These are phyloP conservation scores for Eulemur mongoz DNA, from an alignment of 2,797 vertebrate species.

Conservation along the genomic window DNA sequence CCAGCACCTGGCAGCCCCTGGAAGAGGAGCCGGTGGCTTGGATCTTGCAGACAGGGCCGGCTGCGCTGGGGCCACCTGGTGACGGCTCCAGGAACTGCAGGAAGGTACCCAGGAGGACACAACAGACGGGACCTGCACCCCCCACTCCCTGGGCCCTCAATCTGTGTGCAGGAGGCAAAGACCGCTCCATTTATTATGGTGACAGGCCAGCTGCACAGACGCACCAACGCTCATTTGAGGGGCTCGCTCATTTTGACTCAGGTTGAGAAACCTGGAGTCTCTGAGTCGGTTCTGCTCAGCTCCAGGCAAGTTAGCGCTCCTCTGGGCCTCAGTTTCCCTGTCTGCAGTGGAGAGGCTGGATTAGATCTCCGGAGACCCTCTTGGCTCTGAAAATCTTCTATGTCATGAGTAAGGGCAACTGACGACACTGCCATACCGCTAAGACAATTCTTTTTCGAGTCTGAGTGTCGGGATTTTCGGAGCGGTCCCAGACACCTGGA, in stretches of 20 bases:
- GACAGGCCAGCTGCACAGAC: not conserved
- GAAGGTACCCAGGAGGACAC: not conserved
- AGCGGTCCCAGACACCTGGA: not conserved
- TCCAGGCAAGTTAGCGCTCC: not conserved
- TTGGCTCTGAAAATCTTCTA: not conserved
- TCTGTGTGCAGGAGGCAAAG: not conserved
- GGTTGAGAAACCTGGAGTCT: not conserved
- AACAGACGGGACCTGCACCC: rapidly evolving
- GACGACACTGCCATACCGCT: not conserved
- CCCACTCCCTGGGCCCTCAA: rapidly evolving
- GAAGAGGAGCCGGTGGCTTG: not conserved
- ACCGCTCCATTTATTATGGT: not conserved
- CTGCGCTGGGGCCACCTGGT: conserved; percentile 22
- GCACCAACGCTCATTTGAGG: not conserved
- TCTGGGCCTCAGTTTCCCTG: not conserved
- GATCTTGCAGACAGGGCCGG: too few species aligned
- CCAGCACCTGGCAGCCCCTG: too few species aligned
- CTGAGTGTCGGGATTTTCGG: not conserved
- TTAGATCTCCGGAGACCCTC: not conserved
- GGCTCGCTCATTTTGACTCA: not conserved
- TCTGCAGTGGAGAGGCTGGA: not conserved
- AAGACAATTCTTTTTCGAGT: not conserved
- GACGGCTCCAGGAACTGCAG: not conserved
- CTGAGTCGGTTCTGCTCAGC: not conserved
- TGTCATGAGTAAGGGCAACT: not conserved